A percentile compares a stretch with the other conserved stretches of the same genome.
Evolutionary conservation across 2,888 invertebrate species (phyloP).

Genomic region (Pachydiplax longipennis): DNA sequence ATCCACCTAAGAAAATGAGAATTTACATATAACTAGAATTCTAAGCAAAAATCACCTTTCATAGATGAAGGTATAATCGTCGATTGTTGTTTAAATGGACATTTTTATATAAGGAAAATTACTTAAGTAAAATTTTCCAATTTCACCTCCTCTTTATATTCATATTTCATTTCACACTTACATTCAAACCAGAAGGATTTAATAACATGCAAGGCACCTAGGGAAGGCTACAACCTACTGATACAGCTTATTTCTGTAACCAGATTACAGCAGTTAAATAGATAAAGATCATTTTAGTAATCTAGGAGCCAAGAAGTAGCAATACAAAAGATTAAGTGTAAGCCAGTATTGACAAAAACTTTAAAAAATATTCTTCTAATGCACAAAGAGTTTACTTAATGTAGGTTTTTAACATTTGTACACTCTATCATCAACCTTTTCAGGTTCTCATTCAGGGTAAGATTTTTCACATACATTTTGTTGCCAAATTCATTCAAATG

Average conservation of each 20-base stretch:
- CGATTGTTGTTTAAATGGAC: too few relatives aligned
- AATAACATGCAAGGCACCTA: constrained; percentile 47
- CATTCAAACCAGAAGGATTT: constrained; percentile 47
- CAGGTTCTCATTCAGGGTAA: constrained; percentile 11
- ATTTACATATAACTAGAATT: too few relatives aligned
- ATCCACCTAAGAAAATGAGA: too few relatives aligned
- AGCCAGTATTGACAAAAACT: constrained; percentile 43
- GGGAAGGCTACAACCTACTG: constrained; percentile 46
- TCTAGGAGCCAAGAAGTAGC: constrained; percentile 41
- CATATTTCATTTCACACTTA: constrained; percentile 45
- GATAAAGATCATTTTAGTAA: constrained; percentile 27
- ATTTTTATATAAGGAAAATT: too few relatives aligned
- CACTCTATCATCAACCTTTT: constrained; percentile 27
- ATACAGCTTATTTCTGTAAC: constrained; percentile 45
- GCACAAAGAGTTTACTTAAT: constrained; percentile 41
- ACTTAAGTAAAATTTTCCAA: not conserved
- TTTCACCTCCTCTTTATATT: constrained; percentile 34
- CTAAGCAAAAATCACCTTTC: too few relatives aligned
- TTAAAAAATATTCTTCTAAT: constrained; percentile 39
- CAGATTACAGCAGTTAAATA: constrained; percentile 42
- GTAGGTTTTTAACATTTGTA: constrained; percentile 39
- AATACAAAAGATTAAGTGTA: constrained; percentile 44
- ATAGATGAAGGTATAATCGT: too few relatives aligned
- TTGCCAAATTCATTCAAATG: constrained; percentile 13
- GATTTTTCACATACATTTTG: constrained; percentile 4